These are phyloP conservation scores for Tetranychus piercei DNA, from an alignment of 2,888 invertebrate species.

Conservation along the genomic window DNA sequence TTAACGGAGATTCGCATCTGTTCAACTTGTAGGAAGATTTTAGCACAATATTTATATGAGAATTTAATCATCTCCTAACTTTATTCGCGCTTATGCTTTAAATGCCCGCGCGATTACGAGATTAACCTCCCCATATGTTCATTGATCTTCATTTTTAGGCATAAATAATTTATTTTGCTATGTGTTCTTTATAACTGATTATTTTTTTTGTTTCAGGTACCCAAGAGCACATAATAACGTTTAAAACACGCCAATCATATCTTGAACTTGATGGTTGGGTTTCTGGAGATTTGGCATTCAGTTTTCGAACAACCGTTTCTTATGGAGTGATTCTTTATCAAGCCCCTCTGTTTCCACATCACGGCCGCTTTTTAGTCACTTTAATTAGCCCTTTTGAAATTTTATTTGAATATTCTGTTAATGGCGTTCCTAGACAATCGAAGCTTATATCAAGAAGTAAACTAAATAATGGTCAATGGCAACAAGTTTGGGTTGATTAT, in stretches of 20 bases:
- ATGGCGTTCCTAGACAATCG: constrained; percentile 58
- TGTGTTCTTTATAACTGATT: no score
- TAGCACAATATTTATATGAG: no score
- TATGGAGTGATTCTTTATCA: constrained; percentile 75
- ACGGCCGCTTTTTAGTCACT: constrained; percentile 79
- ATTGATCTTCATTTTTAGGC: no score
- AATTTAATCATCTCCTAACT: no score
- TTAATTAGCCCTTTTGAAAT: constrained; percentile 63
- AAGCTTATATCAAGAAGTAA: constrained; percentile 61
- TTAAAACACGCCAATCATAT: constrained; percentile 75
- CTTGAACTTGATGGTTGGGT: constrained; percentile 84
- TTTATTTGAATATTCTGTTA: constrained; percentile 71
- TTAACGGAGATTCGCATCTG: no score
- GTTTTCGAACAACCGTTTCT: constrained; percentile 74
- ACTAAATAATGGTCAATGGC: constrained; percentile 83
- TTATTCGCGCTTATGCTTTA: no score
- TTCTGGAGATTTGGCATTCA: constrained; percentile 75
- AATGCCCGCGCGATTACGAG: no score
- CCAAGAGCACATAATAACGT: constrained; percentile 76
- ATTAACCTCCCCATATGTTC: no score
- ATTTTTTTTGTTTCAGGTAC: constrained; percentile 44
- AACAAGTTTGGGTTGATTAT: constrained; percentile 85
- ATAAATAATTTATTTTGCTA: no score
- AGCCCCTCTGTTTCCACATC: constrained; percentile 66
- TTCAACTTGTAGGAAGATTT: no score